Evolutionary conservation across 2,888 invertebrate genomes (phyloP), one percentile per base, ranked within the genome.

Genomic region (Lacanobia oleracea): DNA sequence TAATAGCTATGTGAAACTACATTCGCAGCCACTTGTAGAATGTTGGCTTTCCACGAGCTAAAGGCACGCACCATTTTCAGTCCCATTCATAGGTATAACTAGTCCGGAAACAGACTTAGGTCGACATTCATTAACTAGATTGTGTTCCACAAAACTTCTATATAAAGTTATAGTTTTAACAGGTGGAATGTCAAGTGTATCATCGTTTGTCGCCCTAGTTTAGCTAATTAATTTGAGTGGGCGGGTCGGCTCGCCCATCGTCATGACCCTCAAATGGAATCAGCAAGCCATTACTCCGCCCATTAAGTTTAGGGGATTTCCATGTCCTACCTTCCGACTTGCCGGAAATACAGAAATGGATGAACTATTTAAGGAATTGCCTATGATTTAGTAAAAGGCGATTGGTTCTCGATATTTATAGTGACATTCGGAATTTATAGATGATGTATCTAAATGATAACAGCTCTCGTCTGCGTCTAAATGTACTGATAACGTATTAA

Each of bases 211-310:
- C 82, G 88, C 77, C 87, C 91, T 86, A 91, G 90, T 91, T 91
- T 86, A 73, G 73, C 88, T 92, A 93, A 94, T 94, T 92, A 93
- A 91, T 91, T 93, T 88, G 88, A 80, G 76, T 80, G 83, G 88
- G 90, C 88, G 92, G 89, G 90, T 86, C 93, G 85, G 80, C 82
- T 83, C 89, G 81, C 93, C 92, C 88, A 77, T 67, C 86, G 72
- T 77, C 74, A 83, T 84, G 75, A 82, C 86, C 77, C 75, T 86
- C 82, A 86, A 91, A 91, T 88, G 81, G 81, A 88, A 88, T 88
- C 86, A 89, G 74, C 81, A 85, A 83, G 75, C 83, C 82, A 86
- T 88, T 81, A 86, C 73, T 78, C 72, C 78, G 72, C 66, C 72
- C 84, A 87, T 86, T 83, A 84, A 72, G 56, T 79, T 68, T 76